Percentiles rank a stretch among this genome's conserved stretches.
phyloP scores from a whole-genome alignment of 2,797 vertebrate species.

The Adrianichthys oophorus region DNA sequence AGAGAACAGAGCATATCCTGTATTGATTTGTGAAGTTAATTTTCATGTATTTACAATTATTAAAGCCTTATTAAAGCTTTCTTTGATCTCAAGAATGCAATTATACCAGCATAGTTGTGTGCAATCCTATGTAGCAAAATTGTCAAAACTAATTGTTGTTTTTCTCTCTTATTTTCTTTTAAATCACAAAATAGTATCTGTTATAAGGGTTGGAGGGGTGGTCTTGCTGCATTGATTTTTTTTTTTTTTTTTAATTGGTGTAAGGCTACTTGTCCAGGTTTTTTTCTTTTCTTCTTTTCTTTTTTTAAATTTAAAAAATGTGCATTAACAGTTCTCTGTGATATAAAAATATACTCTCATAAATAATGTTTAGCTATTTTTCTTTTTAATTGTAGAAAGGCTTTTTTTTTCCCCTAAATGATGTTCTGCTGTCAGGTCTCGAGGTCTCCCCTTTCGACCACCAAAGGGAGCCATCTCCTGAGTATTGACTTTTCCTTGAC shows the following conservation, averaged over 20 bases:
- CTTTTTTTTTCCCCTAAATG: no score
- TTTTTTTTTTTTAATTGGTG: conserved; percentile 56
- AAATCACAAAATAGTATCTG: conserved; percentile 65
- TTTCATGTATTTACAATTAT: conserved; percentile 86
- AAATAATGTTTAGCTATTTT: no score
- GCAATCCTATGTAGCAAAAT: conserved; percentile 50
- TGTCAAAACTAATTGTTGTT: conserved; percentile 58
- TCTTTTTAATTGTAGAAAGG: no score
- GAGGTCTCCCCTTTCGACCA: no score
- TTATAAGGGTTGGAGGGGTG: conserved; percentile 40
- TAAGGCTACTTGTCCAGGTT: conserved; percentile 44
- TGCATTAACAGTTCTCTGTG: conserved; percentile 77
- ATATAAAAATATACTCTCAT: conserved; percentile 67
- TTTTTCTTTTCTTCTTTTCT: conserved; percentile 11
- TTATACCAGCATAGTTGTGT: conserved; percentile 74
- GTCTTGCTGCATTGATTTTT: conserved; percentile 4
- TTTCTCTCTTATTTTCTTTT: conserved; percentile 62
- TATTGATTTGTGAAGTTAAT: conserved; percentile 82
- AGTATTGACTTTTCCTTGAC: no score
- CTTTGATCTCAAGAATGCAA: conserved; percentile 82
- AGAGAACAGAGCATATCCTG: conserved; percentile 78
- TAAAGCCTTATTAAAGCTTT: conserved; percentile 81
- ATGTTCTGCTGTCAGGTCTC: no score
- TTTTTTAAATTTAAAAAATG: no score
- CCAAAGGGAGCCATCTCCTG: no score